Conservation (phyloP, 2,797 vertebrate species). For the Geotrypetes seraphini region DNA sequence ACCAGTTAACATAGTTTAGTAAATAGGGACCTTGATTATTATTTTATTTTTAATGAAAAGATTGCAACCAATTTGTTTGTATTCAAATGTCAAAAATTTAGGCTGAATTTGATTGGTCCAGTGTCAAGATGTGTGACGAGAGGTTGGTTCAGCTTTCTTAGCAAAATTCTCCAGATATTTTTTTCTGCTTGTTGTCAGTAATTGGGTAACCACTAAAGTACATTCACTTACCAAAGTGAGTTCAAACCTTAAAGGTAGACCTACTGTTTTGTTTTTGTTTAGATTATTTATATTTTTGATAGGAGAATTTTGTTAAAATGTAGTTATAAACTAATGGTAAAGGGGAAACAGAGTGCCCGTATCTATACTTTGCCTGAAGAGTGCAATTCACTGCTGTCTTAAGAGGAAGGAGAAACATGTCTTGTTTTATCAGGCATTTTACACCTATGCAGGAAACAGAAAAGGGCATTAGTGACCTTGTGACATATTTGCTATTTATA, state of each 20-base stretch:
- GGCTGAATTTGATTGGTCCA: constrained; percentile 21
- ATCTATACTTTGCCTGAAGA: constrained; percentile 40
- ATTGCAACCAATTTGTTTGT: constrained; percentile 28
- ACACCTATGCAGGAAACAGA: constrained; percentile 64
- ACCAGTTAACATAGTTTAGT: too few relatives aligned
- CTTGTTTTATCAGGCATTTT: constrained; percentile 53
- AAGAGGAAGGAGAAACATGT: constrained; percentile 38
- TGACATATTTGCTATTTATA: constrained; percentile 52
- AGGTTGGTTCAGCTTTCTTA: too few relatives aligned
- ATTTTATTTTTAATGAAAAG: constrained; percentile 5
- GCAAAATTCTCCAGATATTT: constrained; percentile 13
- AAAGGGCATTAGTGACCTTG: constrained; percentile 62
- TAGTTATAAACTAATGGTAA: constrained; percentile 31
- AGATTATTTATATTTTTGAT: constrained; percentile 21
- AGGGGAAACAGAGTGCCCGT: constrained; percentile 51
- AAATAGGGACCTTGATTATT: too few relatives aligned
- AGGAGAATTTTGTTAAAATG: too few relatives aligned
- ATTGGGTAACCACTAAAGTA: constrained; percentile 74
- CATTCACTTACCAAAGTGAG: constrained; percentile 30
- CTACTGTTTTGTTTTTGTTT: constrained; percentile 19
- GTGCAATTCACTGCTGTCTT: constrained; percentile 62
- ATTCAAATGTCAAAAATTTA: constrained; percentile 22
- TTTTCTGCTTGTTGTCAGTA: constrained; percentile 39
- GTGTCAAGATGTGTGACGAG: constrained; percentile 33
- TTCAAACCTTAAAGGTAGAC: constrained; percentile 30